Evolutionary conservation across 2,888 invertebrate species (phyloP), one percentile per base, ranked within the genome.

Genomic region (Cephus pulcher): DNA sequence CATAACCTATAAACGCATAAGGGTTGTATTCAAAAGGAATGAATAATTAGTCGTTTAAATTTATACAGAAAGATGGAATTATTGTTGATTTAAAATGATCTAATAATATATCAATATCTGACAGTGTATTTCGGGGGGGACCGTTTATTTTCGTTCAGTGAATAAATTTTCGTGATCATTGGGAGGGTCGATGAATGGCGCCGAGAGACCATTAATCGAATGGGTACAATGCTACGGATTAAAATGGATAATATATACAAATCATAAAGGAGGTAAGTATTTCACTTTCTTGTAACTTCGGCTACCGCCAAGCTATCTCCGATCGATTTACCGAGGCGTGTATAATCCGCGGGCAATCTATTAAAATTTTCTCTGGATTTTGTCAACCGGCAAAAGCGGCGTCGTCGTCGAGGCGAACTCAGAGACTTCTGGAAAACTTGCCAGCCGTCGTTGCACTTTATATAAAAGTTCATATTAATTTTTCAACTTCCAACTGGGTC

Each of bases 401-500:
- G 78, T 81, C 56, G 56, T 56, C 56, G 23, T 23, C 23, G 56
- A 56, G 23, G 23, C 56, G 23, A 56, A 23, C 9, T 56, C 56
- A 6, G 56, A 56, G 56, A 56, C 56, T 56, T 9, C 15, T 56
- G 56, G 9, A 77, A 81, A 85, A 84, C 76, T 83, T 80, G 75
- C 70, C 75, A 80, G 79, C 73, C 74, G 75, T 74, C 33, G 81
- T 69, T 74, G 70, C 79, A 77, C 79, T 78, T 80, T 76, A 40
- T 56, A 75, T 69, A 76, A 82, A 84, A 81, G 80, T 82, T 81
- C 73, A 69, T 83, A 82, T 82, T 84, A 82, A 84, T 84, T 82
- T 82, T 84, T 83, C 82, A 82, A 76, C 74, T 80, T 76, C 6
- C 56, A 56, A 56, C 56, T 56, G 56, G 56, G 9, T 56, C 56